These are phyloP conservation scores for Hippocampus comes DNA, from an alignment of 2,113 vertebrate genomes.

Conservation along the genomic window DNA sequence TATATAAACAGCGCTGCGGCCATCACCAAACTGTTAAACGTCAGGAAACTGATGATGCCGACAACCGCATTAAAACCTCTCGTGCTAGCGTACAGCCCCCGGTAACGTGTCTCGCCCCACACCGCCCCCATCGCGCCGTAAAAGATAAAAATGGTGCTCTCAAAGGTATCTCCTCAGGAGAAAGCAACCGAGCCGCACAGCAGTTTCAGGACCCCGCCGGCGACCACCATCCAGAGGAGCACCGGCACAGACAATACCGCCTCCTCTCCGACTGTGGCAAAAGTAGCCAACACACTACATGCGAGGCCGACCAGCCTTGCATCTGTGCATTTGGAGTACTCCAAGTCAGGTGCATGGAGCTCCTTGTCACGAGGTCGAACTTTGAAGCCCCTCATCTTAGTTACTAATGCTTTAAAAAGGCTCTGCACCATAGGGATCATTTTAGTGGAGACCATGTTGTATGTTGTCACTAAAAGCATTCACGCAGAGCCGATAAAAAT, in stretches of 20 bases:
- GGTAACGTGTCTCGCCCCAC: slow-evolving; percentile 75
- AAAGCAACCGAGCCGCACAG: slow-evolving; percentile 66
- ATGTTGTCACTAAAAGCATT: slow-evolving; percentile 70
- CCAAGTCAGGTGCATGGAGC: slow-evolving; percentile 73
- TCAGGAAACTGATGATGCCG: slow-evolving; percentile 79
- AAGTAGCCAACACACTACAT: slow-evolving; percentile 78
- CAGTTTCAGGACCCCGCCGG: slow-evolving; percentile 64
- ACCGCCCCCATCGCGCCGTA: slow-evolving; percentile 84
- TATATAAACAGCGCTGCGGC: slow-evolving; percentile 76
- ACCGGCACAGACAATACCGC: slow-evolving; percentile 70
- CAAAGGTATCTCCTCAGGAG: slow-evolving; percentile 83
- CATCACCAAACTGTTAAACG: slow-evolving; percentile 80
- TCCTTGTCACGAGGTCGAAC: slow-evolving; percentile 71
- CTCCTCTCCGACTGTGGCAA: slow-evolving; percentile 67
- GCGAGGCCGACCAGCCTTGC: slow-evolving; percentile 79
- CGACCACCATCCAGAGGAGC: slow-evolving; percentile 75
- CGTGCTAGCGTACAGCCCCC: slow-evolving; percentile 68
- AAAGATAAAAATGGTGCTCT: slow-evolving; percentile 82
- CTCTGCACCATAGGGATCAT: slow-evolving; percentile 66
- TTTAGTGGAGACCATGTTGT: slow-evolving; percentile 58
- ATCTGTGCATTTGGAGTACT: slow-evolving; percentile 83
- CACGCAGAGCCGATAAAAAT: slow-evolving; percentile 75
- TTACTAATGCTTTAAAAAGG: slow-evolving; percentile 61
- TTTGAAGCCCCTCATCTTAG: slow-evolving; percentile 52
- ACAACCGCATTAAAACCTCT: slow-evolving; percentile 75